A percentile compares a stretch with the other conserved stretches of the same genome.
Conservation (phyloP, 2,113 vertebrate genomes). For the Lampris megalopsis region DNA sequence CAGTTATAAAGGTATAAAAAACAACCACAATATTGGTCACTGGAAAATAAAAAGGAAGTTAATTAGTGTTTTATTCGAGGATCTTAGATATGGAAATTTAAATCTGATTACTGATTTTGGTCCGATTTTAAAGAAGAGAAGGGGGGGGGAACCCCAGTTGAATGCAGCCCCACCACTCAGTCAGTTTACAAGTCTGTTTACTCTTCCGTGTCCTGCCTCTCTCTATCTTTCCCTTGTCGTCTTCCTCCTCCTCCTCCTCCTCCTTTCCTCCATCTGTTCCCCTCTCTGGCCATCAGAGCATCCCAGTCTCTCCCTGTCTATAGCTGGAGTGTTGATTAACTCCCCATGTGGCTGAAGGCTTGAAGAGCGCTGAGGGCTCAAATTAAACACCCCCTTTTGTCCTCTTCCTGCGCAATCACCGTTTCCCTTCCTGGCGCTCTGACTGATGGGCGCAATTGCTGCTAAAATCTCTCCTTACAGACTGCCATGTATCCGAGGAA, state of each 20-base stretch:
- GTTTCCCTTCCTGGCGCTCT: constrained; percentile 4
- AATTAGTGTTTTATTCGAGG: too few species aligned
- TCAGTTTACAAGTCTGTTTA: too few species aligned
- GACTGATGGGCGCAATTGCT: constrained; percentile 16
- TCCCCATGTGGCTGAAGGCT: constrained; percentile 42
- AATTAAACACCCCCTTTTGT: constrained; percentile 45
- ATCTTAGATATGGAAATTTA: too few species aligned
- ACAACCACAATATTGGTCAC: too few species aligned
- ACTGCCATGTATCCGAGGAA: too few species aligned
- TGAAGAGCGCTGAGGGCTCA: constrained; percentile 25
- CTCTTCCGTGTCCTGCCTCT: not conserved
- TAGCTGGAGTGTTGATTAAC: constrained; percentile 59
- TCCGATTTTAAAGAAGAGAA: too few species aligned
- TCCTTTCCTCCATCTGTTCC: not conserved
- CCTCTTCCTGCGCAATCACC: constrained; percentile 40
- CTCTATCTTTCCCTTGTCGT: not conserved
- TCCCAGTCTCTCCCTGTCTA: constrained; percentile 5
- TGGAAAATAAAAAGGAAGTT: too few species aligned
- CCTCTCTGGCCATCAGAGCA: constrained; percentile 30
- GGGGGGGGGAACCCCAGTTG: too few species aligned
- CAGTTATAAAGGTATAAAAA: too few species aligned
- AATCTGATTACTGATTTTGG: too few species aligned
- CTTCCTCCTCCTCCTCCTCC: not conserved
- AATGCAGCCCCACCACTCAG: too few species aligned
- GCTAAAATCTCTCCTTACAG: too few species aligned